Percentiles rank a stretch among this genome's conserved stretches.
These are phyloP conservation scores for Gymnosoma rotundatum DNA, from an alignment of 2,888 invertebrate genomes.

Conservation along the genomic window DNA sequence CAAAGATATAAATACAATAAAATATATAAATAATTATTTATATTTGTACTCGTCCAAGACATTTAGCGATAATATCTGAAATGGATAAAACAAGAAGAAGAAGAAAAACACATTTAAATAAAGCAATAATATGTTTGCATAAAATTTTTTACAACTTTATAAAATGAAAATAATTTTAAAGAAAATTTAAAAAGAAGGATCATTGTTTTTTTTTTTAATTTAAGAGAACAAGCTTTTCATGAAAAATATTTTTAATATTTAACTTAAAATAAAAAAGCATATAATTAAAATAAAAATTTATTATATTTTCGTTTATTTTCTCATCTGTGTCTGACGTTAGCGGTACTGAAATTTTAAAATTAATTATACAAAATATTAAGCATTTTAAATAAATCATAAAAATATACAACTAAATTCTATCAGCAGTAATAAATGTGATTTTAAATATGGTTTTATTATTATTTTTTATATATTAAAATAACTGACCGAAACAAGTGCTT, in stretches of 20 bases:
- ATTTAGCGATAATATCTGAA: conserved; percentile 74
- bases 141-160: neutral
- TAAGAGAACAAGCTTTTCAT: conserved; percentile 44
- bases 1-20: conserved; percentile 2
- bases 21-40: conserved; percentile 5
- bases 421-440: conserved; percentile 15
- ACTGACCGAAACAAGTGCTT: conserved; percentile 19
- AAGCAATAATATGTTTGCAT: neutral
- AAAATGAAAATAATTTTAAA: conserved; percentile 15
- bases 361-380: conserved; percentile 53
- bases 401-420: conserved; percentile 45
- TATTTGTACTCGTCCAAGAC: conserved; percentile 44
- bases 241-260: conserved; percentile 2
- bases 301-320: neutral
- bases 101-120: conserved; percentile 49
- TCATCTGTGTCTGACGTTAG: conserved; percentile 69
- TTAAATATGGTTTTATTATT: neutral
- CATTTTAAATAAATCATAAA: conserved; percentile 31
- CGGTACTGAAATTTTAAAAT: conserved; percentile 64
- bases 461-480: neutral
- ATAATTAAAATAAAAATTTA: conserved; percentile 21
- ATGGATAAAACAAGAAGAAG: conserved; percentile 48
- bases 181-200: neutral
- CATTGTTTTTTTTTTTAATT: neutral
- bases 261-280: conserved; percentile 24